A percentile compares a stretch with the other conserved stretches of the same genome.
Conservation (phyloP, 2,113 vertebrate species). For the Delphinapterus leucas region DNA sequence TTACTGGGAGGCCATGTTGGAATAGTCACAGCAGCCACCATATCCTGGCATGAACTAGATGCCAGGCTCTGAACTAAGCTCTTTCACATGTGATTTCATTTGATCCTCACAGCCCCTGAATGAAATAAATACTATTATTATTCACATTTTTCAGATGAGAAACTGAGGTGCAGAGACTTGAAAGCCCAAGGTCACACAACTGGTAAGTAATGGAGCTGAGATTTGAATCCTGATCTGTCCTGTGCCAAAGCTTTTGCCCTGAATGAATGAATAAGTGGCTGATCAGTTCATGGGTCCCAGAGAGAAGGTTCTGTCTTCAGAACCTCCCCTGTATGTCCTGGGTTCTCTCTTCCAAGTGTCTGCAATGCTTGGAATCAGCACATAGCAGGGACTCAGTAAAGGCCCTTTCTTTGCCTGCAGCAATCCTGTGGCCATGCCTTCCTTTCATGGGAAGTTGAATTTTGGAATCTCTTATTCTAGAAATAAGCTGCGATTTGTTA, state of each 20-base stretch:
- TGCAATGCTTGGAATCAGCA: background rate
- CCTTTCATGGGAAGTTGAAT: constrained; percentile 49
- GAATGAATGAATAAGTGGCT: background rate
- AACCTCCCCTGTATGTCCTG: background rate
- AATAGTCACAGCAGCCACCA: background rate
- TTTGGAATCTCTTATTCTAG: constrained; percentile 62
- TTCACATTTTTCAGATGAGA: constrained; percentile 28
- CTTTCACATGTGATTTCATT: background rate
- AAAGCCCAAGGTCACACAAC: background rate
- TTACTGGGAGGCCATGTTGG: background rate
- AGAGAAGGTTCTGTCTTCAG: background rate
- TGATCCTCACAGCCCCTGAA: background rate
- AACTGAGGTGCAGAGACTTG: constrained; percentile 20
- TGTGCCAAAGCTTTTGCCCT: background rate
- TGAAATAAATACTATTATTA: background rate
- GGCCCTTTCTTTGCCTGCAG: background rate
- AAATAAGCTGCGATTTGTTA: constrained; percentile 65
- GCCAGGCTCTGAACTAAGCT: background rate
- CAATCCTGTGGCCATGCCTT: constrained; percentile 7
- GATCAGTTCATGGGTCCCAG: background rate
- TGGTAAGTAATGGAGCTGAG: background rate
- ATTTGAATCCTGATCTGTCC: background rate
- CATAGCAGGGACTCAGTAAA: background rate
- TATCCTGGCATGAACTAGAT: background rate
- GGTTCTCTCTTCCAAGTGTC: background rate